phyloP scores from a whole-genome alignment of 2,888 invertebrate species.

The Gonocerus acuteangulatus region DNA sequence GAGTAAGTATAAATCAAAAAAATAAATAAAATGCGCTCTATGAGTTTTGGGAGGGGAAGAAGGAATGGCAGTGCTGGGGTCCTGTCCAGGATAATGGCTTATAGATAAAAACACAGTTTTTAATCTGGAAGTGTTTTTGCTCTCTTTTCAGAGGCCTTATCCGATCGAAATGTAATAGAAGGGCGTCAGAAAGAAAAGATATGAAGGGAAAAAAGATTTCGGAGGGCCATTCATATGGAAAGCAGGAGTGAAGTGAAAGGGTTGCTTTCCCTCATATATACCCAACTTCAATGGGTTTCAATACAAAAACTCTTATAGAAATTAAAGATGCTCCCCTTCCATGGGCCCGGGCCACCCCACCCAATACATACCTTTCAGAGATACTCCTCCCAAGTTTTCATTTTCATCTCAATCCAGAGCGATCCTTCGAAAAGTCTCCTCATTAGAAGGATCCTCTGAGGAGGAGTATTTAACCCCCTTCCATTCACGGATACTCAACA shows the following conservation, averaged over 20 bases:
- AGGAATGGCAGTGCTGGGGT: too few species aligned
- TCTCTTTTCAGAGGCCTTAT: conserved; percentile 32
- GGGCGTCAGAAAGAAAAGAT: conserved; percentile 31
- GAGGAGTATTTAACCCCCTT: conserved; percentile 5
- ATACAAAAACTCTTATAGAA: conserved; percentile 34
- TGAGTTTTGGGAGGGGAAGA: too few species aligned
- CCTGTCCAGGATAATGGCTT: conserved; percentile 9
- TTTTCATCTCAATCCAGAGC: conserved; percentile 4
- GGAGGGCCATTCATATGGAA: conserved; percentile 34
- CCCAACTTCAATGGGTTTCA: conserved; percentile 32
- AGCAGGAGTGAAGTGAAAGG: conserved; percentile 31
- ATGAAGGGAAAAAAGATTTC: conserved; percentile 30
- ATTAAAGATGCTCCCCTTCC: conserved; percentile 27
- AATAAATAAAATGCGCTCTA: too few species aligned
- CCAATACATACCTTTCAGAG: conserved; percentile 19
- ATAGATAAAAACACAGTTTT: conserved; percentile 26
- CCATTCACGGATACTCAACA: background rate
- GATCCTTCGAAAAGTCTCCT: conserved; percentile 11
- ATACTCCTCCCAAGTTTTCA: conserved; percentile 9
- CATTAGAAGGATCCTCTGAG: conserved; percentile 4
- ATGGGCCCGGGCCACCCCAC: background rate
- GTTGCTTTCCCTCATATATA: conserved; percentile 33
- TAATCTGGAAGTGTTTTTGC: conserved; percentile 27
- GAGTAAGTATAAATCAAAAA: too few species aligned
- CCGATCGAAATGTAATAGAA: conserved; percentile 36